Base-by-base conservation (phyloP, 2,888 invertebrate species). In the Drosophila peninsularis region DNA sequence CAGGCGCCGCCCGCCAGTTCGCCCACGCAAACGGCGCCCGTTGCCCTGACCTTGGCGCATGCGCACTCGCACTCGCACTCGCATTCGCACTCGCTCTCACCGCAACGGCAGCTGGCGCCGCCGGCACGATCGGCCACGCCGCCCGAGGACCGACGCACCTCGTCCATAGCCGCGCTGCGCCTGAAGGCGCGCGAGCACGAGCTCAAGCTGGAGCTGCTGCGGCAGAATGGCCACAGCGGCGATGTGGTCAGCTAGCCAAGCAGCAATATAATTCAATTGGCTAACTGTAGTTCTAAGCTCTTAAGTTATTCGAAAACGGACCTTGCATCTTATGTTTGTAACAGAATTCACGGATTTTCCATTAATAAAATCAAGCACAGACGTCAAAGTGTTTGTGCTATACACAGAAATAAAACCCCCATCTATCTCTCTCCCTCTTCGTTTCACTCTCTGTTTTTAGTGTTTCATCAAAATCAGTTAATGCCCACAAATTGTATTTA, bases 141-240 rank as follows among this genome's bases (percentile, higher is more conserved):
- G 30, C 96, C 97, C 75, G 95, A 96, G 62, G 97, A 97, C 91
- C 93, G 97, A 76, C 93, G 97, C 82, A 96, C 96, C 82, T 97
- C 96, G 34, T 97, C 97, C 89, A 98, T 98, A 82, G 97, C 97
- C 0, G 96, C 97, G 0, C 93, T 98, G 41, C 93, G 98, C 77
- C 94, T 97, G 85, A 97, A 97, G 81, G 98, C 98, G 1, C 94
- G 98, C 56, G 98, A 98, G 91, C 97, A 98, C 91, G 97, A 98
- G 91, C 93, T 97, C 52, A 94, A 97, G 90, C 93, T 97, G 83
- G 97, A 97, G 92, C 95, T 97, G 94, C 91, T 97, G 60, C 94
- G 97, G 58, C 96, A 97, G 88, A 95, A 96, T 90, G 95, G 95
- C 44, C 94, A 94, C 65, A 85, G 89, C 37, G 87, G 94, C 1